These are phyloP conservation scores for Trichonephila inaurata DNA, from an alignment of 1,140 invertebrate species.

Conservation along the genomic window DNA sequence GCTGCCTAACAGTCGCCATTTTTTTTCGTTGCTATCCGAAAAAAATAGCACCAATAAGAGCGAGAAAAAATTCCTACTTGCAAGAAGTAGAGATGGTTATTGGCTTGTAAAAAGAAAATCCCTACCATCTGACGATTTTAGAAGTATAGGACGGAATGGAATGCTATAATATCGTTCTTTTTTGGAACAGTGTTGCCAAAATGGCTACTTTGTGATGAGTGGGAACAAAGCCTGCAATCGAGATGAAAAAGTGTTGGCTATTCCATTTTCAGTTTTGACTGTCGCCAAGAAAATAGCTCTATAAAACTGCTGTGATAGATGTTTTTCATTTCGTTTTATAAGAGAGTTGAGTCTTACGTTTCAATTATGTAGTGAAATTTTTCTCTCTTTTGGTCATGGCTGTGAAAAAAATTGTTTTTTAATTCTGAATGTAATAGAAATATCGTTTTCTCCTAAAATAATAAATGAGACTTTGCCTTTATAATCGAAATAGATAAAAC, in stretches of 20 bases:
- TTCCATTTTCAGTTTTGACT: neutral
- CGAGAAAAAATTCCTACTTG: neutral
- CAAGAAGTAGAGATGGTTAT: neutral
- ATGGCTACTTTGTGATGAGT: neutral
- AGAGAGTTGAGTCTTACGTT: no score
- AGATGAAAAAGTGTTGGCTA: neutral
- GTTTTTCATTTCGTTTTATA: neutral
- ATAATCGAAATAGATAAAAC: no score
- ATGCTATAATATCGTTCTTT: neutral
- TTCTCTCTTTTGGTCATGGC: no score
- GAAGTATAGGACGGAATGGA: neutral
- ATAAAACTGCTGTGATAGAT: neutral
- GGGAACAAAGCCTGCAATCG: neutral
- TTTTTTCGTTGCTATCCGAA: neutral
- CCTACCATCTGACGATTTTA: slow-evolving; percentile 18
- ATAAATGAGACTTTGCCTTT: no score
- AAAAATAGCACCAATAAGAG: neutral
- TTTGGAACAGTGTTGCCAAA: neutral
- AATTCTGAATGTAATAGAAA: no score
- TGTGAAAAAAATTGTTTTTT: no score
- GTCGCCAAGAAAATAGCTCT: neutral
- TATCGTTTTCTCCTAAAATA: no score
- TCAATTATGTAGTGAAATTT: no score
- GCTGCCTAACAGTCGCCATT: neutral
- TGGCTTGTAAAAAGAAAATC: neutral